A percentile compares a stretch with the other conserved stretches of the same genome.
Conservation (phyloP, 1,140 invertebrate species). For the Pemphigus obesinymphae region DNA sequence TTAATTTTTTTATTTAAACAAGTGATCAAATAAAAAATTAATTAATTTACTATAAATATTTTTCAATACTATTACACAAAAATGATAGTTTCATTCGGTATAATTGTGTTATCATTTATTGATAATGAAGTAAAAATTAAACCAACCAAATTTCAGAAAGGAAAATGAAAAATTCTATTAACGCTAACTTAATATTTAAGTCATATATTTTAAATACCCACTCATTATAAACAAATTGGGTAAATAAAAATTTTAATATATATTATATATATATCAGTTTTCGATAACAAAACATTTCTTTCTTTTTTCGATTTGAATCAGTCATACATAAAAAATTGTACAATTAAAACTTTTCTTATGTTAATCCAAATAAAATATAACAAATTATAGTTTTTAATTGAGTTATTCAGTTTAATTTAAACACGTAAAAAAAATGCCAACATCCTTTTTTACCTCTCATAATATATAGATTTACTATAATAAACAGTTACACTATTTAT, state of each 20-base stretch:
- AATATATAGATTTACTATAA: constrained; percentile 44
- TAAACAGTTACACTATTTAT: constrained; percentile 53
- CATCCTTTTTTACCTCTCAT: background rate
- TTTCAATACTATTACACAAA: background rate
- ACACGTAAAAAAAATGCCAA: background rate
- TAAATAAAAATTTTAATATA: background rate
- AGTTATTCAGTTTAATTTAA: background rate
- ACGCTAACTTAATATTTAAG: background rate
- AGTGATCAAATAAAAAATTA: constrained; percentile 6
- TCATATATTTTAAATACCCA: background rate
- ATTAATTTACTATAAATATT: background rate
- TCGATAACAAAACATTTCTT: background rate
- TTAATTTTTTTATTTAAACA: constrained; percentile 5
- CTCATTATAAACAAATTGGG: background rate
- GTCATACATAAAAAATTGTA: background rate
- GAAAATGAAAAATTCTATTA: background rate
- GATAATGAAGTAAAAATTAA: background rate
- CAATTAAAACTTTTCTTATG: background rate
- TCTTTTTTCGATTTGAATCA: constrained; percentile 13
- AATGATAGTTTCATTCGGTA: background rate
- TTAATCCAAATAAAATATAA: constrained; percentile 17
- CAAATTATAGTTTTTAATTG: background rate
- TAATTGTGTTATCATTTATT: background rate
- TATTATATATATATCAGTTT: background rate
- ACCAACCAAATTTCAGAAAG: background rate